These are phyloP conservation scores for Agrochola litura DNA, from an alignment of 2,888 invertebrate genomes.

Conservation along the genomic window DNA sequence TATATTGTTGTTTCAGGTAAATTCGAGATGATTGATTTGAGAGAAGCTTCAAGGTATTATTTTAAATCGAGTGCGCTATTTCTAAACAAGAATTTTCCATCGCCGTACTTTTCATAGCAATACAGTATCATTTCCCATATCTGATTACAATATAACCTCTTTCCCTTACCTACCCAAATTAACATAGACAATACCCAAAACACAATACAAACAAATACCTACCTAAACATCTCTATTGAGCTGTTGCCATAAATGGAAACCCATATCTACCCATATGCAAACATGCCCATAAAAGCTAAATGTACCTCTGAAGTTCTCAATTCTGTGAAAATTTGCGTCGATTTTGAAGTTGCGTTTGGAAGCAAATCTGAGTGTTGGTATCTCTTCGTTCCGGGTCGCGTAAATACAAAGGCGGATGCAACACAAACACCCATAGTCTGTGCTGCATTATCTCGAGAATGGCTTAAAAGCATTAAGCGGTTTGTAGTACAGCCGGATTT, in stretches of 20 bases:
- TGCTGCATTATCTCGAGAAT: neutral
- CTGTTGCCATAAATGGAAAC: constrained; percentile 2
- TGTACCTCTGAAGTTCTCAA: neutral
- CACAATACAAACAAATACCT: constrained; percentile 41
- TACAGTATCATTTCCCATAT: constrained; percentile 18
- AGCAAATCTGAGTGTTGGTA: constrained; percentile 11
- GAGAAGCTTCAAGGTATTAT: neutral
- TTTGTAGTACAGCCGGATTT: neutral
- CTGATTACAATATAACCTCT: constrained; percentile 7
- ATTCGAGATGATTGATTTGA: neutral
- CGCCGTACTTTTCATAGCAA: neutral
- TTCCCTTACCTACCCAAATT: constrained; percentile 20
- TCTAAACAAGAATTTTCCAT: neutral
- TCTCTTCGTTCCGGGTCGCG: constrained; percentile 14
- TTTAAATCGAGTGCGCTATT: neutral
- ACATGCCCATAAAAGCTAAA: neutral
- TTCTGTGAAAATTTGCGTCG: constrained; percentile 24
- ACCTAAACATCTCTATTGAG: constrained; percentile 19
- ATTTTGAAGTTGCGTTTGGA: neutral
- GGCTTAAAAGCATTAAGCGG: neutral
- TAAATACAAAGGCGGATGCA: too few species aligned
- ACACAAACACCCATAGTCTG: neutral
- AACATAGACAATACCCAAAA: constrained; percentile 31
- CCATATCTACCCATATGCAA: neutral
- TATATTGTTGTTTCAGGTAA: constrained; percentile 37